A percentile compares a stretch with the other conserved stretches of the same genome.
Conservation (phyloP, 2,888 invertebrate species). For the Philonicus albiceps region DNA sequence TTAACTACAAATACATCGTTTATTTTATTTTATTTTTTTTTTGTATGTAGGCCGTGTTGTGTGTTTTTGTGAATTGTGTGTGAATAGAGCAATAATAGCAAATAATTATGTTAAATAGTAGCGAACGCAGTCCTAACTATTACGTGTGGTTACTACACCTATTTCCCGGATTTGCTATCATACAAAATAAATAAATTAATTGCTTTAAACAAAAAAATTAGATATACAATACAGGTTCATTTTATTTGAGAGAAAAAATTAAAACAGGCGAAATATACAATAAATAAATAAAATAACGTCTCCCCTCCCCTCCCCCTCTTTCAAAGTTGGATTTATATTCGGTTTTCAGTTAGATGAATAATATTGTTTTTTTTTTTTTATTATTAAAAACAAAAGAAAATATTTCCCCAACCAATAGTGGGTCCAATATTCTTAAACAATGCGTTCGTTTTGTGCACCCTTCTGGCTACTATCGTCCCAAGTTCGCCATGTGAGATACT, state of each 20-base stretch:
- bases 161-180: background rate
- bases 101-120: slow-evolving; percentile 40
- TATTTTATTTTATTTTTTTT: too few species aligned
- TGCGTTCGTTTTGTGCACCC: slow-evolving; percentile 26
- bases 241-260: too few species aligned
- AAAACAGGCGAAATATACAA: background rate
- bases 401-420: background rate
- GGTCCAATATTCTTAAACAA: slow-evolving; percentile 7
- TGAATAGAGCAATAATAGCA: slow-evolving; percentile 21
- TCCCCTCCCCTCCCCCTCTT: too few species aligned
- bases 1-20: background rate
- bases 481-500: slow-evolving; percentile 2
- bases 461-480: background rate
- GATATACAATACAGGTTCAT: slow-evolving; percentile 6
- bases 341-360: background rate
- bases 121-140: slow-evolving; percentile 8
- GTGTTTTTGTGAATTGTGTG: slow-evolving; percentile 26
- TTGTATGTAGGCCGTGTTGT: background rate
- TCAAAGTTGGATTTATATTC: background rate
- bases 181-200: slow-evolving; percentile 21
- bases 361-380: background rate
- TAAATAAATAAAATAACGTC: background rate
- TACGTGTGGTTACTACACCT: slow-evolving; percentile 14
- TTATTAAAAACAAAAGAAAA: too few species aligned
- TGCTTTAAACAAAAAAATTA: background rate